A percentile compares a stretch with the other conserved stretches of the same genome.
Conservation (phyloP, 2,888 invertebrate species). For the Helicoverpa assulta region DNA sequence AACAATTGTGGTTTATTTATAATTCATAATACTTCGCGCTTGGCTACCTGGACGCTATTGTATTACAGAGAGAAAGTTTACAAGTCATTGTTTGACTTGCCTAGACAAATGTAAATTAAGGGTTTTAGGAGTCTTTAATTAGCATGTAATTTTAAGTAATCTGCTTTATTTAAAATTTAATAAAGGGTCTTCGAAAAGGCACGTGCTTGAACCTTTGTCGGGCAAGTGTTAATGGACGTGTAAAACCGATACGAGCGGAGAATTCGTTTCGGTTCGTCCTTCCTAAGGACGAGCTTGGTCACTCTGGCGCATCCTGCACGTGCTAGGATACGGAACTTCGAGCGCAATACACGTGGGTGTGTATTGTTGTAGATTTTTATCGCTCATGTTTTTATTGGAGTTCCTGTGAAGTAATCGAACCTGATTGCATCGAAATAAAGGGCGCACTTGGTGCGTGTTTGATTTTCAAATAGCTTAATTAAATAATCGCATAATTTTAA, state of each 20-base stretch:
- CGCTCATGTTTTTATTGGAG: conserved; percentile 14
- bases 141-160: conserved; percentile 39
- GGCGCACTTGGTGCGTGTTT: neutral
- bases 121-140: conserved; percentile 53
- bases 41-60: conserved; percentile 67
- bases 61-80: conserved; percentile 62
- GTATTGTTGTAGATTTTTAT: conserved; percentile 49
- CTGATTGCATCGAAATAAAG: neutral
- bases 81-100: conserved; percentile 64
- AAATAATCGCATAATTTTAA: neutral
- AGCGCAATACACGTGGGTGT: conserved; percentile 36
- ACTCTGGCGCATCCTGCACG: conserved; percentile 62
- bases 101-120: conserved; percentile 60
- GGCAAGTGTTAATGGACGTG: conserved; percentile 37
- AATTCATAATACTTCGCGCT: conserved; percentile 75
- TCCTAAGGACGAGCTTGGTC: conserved; percentile 52
- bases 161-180: conserved; percentile 16
- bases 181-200: conserved; percentile 17
- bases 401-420: conserved; percentile 6
- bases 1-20: conserved; percentile 70
- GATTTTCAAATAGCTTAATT: neutral
- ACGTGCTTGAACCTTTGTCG: conserved; percentile 35
- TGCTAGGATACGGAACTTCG: conserved; percentile 46
- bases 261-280: conserved; percentile 49
- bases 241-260: conserved; percentile 38